Evolutionary conservation across 1,140 invertebrate genomes (phyloP).

Genomic region (Sycophila sp.): DNA sequence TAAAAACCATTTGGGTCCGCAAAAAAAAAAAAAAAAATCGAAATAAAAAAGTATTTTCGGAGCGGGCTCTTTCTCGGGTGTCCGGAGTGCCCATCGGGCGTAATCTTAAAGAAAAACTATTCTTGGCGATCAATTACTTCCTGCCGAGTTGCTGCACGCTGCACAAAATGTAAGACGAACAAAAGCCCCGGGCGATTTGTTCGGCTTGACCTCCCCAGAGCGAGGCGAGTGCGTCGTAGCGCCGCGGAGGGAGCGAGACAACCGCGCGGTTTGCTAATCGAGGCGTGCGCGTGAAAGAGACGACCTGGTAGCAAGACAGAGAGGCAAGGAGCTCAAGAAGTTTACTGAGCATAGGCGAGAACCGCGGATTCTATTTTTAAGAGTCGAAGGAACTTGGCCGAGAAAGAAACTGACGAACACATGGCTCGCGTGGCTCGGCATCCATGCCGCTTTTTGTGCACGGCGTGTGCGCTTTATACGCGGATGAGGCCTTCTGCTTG

Average conservation of each 20-base stretch:
- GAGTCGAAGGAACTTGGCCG: conserved; percentile 15
- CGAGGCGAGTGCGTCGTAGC: not conserved
- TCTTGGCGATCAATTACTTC: not conserved
- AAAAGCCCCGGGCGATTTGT: not conserved
- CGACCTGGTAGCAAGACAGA: not conserved
- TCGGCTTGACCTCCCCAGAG: not conserved
- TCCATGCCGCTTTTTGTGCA: no score
- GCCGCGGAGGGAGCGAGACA: not conserved
- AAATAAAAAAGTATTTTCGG: no score
- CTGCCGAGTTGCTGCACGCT: not conserved
- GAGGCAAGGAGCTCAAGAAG: not conserved
- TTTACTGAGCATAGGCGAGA: not conserved
- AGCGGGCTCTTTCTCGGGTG: no score
- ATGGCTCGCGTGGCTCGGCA: not conserved
- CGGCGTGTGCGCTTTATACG: not conserved
- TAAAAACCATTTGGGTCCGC: no score
- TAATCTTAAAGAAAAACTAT: not conserved
- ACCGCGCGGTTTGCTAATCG: not conserved
- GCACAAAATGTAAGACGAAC: not conserved
- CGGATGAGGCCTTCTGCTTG: no score
- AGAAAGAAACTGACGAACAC: conserved; percentile 7
- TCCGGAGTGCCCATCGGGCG: no score
- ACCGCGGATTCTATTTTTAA: conserved; percentile 18
- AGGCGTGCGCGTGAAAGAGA: not conserved
- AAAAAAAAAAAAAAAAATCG: no score